Evolutionary conservation across 2,797 vertebrate species (phyloP).

Genomic region (Gymnothorax reevesii): DNA sequence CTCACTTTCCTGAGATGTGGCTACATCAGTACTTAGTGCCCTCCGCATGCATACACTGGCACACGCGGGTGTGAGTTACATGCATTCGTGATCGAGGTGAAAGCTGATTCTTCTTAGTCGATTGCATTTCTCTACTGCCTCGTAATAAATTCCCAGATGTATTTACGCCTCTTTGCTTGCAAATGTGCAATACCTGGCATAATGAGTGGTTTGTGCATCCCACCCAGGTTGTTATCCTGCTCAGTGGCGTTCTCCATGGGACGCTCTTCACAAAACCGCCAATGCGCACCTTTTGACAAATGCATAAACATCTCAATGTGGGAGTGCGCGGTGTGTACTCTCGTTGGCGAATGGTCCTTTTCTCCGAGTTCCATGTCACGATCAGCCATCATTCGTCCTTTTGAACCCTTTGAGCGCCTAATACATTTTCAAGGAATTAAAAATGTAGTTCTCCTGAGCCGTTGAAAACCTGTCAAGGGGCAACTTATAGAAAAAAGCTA

Average conservation of each 20-base stretch:
- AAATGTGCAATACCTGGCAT: background rate
- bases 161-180: background rate
- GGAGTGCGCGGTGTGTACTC: background rate
- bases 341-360: background rate
- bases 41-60: slow-evolving; percentile 46
- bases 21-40: slow-evolving; percentile 37
- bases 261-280: background rate
- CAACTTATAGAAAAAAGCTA: too few species aligned
- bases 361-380: background rate
- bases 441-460: too few species aligned
- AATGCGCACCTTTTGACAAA: background rate
- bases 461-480: too few species aligned
- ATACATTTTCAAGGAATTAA: too few species aligned
- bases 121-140: background rate
- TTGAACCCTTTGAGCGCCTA: too few species aligned
- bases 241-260: background rate
- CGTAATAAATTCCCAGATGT: background rate
- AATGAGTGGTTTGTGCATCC: background rate
- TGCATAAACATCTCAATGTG: background rate
- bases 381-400: background rate
- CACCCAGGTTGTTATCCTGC: background rate
- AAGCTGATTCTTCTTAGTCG: background rate
- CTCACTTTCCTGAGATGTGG: background rate
- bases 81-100: background rate
- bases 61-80: background rate